Evolutionary conservation across 2,888 invertebrate species (phyloP).

Genomic region (Octodonta nipae): DNA sequence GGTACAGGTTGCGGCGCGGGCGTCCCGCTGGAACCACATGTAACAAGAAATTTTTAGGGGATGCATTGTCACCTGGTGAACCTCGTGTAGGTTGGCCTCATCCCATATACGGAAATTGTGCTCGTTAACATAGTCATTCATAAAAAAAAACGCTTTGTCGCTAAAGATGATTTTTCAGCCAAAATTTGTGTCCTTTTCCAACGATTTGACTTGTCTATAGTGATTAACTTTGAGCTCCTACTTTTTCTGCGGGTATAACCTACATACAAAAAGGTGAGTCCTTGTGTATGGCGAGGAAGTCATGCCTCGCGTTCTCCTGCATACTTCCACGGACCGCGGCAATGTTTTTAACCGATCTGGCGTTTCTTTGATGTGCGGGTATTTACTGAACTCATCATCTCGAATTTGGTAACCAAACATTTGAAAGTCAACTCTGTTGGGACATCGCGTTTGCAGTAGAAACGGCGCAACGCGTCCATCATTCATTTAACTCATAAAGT

Average conservation of each 20-base stretch:
- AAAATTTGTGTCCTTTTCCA: too few relatives aligned
- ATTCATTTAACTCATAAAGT: not conserved
- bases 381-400: conserved; percentile 3
- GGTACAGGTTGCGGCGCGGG: conserved; percentile 6
- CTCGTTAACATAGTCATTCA: conserved; percentile 3
- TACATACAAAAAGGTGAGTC: too few relatives aligned
- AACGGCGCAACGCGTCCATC: not conserved
- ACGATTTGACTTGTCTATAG: too few relatives aligned
- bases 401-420: conserved; percentile 5
- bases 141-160: conserved; percentile 2
- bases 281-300: not conserved
- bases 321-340: not conserved
- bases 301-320: not conserved
- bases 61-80: conserved; percentile 7
- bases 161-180: conserved; percentile 4
- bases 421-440: conserved; percentile 2
- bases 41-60: conserved; percentile 9
- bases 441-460: conserved; percentile 1
- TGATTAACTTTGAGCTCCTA: too few relatives aligned
- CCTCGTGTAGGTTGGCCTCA: conserved; percentile 2
- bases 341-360: conserved; percentile 3
- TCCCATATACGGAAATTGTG: conserved; percentile 4
- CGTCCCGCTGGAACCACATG: conserved; percentile 7
- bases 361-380: conserved; percentile 6
- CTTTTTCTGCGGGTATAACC: too few relatives aligned